Evolutionary conservation across 2,797 vertebrate genomes (phyloP).

Genomic region (Taenioides sp.): DNA sequence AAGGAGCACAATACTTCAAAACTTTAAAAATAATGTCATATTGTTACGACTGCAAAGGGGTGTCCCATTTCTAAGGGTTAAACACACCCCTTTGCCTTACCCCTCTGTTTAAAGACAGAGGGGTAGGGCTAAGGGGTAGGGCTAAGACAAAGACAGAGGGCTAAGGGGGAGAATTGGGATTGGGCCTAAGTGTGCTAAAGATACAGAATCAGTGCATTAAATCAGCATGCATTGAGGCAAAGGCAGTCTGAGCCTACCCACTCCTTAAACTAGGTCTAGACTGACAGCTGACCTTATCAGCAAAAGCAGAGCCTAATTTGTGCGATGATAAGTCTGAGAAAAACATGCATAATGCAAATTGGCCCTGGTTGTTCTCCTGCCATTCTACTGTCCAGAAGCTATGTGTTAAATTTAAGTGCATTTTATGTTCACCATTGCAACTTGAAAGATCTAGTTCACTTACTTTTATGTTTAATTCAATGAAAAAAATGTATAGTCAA

Average conservation of each 20-base stretch:
- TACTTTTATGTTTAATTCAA: too few relatives aligned
- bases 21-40: too few relatives aligned
- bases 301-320: constrained; percentile 63
- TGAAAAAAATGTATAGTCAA: too few relatives aligned
- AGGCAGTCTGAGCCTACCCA: constrained; percentile 23
- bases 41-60: too few relatives aligned
- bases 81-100: too few relatives aligned
- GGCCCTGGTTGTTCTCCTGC: constrained; percentile 25
- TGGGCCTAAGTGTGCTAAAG: constrained; percentile 26
- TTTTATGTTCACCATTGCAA: background rate
- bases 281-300: constrained; percentile 74
- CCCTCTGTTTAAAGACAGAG: too few relatives aligned
- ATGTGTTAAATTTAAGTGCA: constrained; percentile 27
- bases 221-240: constrained; percentile 7
- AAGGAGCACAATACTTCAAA: too few relatives aligned
- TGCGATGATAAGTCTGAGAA: constrained; percentile 62
- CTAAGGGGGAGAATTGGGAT: too few relatives aligned
- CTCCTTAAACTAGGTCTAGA: constrained; percentile 48
- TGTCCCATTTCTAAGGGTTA: too few relatives aligned
- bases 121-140: too few relatives aligned
- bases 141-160: too few relatives aligned
- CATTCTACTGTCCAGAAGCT: constrained; percentile 7
- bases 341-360: constrained; percentile 56
- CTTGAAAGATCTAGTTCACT: too few relatives aligned
- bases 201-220: constrained; percentile 29